Conservation (phyloP, 2,797 vertebrate genomes). For the Thaleichthys pacificus region DNA sequence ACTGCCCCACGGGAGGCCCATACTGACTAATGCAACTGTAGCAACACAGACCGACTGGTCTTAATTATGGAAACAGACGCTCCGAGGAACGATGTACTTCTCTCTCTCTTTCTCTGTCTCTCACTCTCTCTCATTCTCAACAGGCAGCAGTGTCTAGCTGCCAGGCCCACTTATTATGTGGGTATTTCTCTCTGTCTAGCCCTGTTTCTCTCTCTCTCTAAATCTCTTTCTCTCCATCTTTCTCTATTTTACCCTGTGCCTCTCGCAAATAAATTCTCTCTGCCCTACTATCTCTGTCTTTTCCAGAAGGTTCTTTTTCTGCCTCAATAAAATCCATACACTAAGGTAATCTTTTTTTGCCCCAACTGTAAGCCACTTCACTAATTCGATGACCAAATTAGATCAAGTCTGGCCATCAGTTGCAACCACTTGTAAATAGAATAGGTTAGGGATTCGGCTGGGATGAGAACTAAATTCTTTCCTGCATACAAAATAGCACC, state of each 20-base stretch:
- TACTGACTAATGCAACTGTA: slow-evolving; percentile 64
- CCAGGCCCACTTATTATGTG: slow-evolving; percentile 60
- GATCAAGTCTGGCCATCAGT: neutral
- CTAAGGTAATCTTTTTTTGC: neutral
- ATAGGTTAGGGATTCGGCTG: no score
- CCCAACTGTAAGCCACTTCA: neutral
- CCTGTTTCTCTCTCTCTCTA: slow-evolving; percentile 3
- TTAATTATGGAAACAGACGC: slow-evolving; percentile 72
- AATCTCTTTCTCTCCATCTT: slow-evolving; percentile 26
- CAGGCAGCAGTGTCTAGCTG: slow-evolving; percentile 49
- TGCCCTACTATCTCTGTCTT: neutral
- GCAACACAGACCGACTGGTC: slow-evolving; percentile 55
- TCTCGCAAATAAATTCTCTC: slow-evolving; percentile 38
- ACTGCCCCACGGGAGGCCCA: slow-evolving; percentile 60
- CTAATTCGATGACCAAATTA: neutral
- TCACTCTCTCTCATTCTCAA: slow-evolving; percentile 13
- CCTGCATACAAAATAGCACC: slow-evolving; percentile 12
- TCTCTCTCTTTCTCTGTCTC: slow-evolving; percentile 10
- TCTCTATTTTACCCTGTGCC: neutral
- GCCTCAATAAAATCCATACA: no score
- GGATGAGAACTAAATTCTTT: neutral
- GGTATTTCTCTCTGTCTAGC: slow-evolving; percentile 15
- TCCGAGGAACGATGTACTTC: slow-evolving; percentile 20
- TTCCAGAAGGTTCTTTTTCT: no score
- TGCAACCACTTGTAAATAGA: no score